phyloP scores from a whole-genome alignment of 2,797 vertebrate species.

The Hafferia zeledoni region DNA sequence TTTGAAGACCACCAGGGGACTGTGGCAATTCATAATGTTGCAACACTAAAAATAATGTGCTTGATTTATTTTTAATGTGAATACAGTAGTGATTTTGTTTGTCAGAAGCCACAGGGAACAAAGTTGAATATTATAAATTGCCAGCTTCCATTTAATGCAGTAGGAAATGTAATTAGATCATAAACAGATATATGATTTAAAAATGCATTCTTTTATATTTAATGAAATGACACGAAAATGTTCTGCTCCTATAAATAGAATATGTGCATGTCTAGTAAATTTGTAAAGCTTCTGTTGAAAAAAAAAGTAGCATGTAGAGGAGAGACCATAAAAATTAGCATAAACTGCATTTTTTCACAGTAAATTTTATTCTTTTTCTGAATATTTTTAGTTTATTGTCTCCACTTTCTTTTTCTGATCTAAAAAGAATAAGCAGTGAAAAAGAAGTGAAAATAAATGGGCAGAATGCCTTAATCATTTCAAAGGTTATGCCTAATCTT shows the following conservation, averaged over 20 bases:
- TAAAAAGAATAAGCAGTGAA: not conserved
- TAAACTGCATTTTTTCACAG: not conserved
- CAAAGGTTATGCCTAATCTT: not conserved
- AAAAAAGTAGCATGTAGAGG: not conserved
- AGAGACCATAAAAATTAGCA: not conserved
- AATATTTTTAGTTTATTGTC: not conserved
- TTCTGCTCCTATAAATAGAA: not conserved
- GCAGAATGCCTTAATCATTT: not conserved
- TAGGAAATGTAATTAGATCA: conserved; percentile 24
- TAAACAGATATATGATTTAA: conserved; percentile 24
- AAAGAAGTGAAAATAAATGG: not conserved
- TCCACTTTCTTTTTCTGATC: not conserved
- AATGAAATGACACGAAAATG: not conserved
- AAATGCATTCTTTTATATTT: not conserved
- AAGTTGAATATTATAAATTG: conserved; percentile 4
- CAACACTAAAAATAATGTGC: conserved; percentile 11
- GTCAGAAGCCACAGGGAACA: conserved; percentile 7
- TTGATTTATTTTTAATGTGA: conserved; percentile 36
- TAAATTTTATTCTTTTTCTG: not conserved
- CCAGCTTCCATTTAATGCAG: not conserved
- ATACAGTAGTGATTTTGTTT: conserved; percentile 17
- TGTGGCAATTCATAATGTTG: not conserved
- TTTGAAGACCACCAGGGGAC: not conserved
- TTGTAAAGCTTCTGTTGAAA: not conserved
- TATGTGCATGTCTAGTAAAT: not conserved